A percentile compares a stretch with the other conserved stretches of the same genome.
Conservation (phyloP, 2,113 vertebrate genomes). For the Syrmaticus mikado region DNA sequence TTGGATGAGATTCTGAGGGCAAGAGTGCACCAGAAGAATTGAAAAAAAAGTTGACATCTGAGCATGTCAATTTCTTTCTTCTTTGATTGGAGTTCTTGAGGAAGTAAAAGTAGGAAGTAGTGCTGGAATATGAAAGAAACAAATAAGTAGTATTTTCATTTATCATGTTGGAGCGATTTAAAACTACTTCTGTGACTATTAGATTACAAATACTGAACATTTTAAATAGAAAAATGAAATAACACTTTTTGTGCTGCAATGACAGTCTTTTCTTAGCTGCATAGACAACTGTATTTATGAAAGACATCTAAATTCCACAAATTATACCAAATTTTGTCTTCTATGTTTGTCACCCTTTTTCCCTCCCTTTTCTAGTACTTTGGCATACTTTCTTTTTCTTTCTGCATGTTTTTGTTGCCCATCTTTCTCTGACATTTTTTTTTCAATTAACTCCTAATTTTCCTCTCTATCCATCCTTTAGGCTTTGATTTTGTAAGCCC, state of each 20-base stretch:
- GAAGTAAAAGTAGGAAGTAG: neutral
- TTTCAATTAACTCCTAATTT: slow-evolving; percentile 1
- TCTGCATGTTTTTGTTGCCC: neutral
- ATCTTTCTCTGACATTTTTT: neutral
- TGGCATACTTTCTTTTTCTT: neutral
- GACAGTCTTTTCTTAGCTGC: neutral
- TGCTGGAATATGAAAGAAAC: neutral
- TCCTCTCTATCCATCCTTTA: neutral
- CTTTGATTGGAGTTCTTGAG: neutral
- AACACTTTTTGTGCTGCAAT: neutral
- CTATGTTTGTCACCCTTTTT: neutral
- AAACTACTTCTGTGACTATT: neutral
- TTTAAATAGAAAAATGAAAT: slow-evolving; percentile 13
- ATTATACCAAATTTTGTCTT: neutral
- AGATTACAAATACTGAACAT: neutral
- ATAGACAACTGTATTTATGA: neutral
- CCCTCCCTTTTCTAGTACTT: neutral
- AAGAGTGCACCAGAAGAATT: neutral
- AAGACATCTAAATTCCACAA: neutral
- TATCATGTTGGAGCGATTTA: neutral
- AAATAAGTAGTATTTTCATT: neutral
- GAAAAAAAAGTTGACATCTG: neutral
- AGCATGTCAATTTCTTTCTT: neutral
- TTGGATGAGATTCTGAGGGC: neutral
- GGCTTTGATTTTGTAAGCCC: neutral